Evolutionary conservation across 1,140 invertebrate species (phyloP).

Genomic region (Eumeta japonica): DNA sequence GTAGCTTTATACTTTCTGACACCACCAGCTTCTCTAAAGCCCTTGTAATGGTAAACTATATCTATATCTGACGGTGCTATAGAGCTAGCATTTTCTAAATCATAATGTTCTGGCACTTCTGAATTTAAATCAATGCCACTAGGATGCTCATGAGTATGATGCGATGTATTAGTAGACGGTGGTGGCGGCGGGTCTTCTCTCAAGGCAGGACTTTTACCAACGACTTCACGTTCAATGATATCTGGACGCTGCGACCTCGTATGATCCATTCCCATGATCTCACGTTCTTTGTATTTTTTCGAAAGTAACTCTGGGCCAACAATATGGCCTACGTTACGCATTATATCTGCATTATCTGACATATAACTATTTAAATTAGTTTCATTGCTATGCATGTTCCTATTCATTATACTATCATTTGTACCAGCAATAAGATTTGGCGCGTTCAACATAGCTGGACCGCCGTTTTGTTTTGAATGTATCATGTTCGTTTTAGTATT

Average conservation of each 20-base stretch:
- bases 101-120: constrained; percentile 92
- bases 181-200: constrained; percentile 74
- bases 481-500: constrained; percentile 57
- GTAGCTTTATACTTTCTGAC: constrained; percentile 83
- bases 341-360: constrained; percentile 66
- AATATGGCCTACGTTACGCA: constrained; percentile 68
- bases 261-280: constrained; percentile 67
- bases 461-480: constrained; percentile 68
- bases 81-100: constrained; percentile 94
- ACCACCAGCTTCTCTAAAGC: constrained; percentile 77
- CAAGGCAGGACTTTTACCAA: constrained; percentile 75
- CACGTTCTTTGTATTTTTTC: constrained; percentile 85
- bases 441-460: constrained; percentile 55
- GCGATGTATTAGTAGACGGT: constrained; percentile 61
- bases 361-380: constrained; percentile 62
- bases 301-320: constrained; percentile 78
- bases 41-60: constrained; percentile 95
- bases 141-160: constrained; percentile 68
- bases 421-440: constrained; percentile 58
- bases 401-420: constrained; percentile 60
- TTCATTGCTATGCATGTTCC: constrained; percentile 59
- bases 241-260: constrained; percentile 80
- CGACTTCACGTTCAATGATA: constrained; percentile 88
- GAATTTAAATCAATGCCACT: constrained; percentile 69
- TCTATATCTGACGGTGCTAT: constrained; percentile 97